Evolutionary conservation across 2,888 invertebrate genomes (phyloP), one percentile per base, ranked within the genome.

Genomic region (Zeuzera pyrina): DNA sequence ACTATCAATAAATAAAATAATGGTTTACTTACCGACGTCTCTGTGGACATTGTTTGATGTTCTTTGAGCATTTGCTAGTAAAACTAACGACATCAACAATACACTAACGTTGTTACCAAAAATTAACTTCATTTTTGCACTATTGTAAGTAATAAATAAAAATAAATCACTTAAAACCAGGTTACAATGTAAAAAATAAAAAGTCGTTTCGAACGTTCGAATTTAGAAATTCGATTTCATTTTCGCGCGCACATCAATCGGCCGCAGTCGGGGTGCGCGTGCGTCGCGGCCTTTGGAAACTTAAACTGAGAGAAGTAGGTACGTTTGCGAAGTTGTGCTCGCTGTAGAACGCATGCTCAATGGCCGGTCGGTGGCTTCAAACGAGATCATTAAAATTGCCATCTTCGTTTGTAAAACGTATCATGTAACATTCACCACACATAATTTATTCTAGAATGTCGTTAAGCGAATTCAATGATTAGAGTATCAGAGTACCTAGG

Each of bases 31-130:
- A 83, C 84, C 83, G 53, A 66, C 64, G 51, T 79, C 76, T 60
- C 69, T 65, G 34, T 64, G 57, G 42, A 64, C 67, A 36, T 55
- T 54, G 41, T 66, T 68, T 0, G 76, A 61, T 6, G 70, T 49
- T 50, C 76, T 74, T 57, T 84, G 84, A 30, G 83, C 81, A 57
- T 64, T 77, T 24, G 69, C 76, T 44, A 84, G 50, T 34, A 83
- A 54, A 45, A 81, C 67, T 45, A 84, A 47, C 21, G 70, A 73
- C 43, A 81, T 63, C 51, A 84, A 44, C 41, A 84, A 41, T 43
- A 81, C 72, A 70, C 72, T 66, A 14, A 79, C 52, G 44, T 67
- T 67, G 37, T 64, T 66, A 46, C 63, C 54, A 36, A 67, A 60
- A 49, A 71, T 43, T 36, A 66, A 65, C 56, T 60, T 67, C 69